These are phyloP conservation scores for Synanthedon myopaeformis DNA, from an alignment of 2,888 invertebrate genomes.

Conservation along the genomic window DNA sequence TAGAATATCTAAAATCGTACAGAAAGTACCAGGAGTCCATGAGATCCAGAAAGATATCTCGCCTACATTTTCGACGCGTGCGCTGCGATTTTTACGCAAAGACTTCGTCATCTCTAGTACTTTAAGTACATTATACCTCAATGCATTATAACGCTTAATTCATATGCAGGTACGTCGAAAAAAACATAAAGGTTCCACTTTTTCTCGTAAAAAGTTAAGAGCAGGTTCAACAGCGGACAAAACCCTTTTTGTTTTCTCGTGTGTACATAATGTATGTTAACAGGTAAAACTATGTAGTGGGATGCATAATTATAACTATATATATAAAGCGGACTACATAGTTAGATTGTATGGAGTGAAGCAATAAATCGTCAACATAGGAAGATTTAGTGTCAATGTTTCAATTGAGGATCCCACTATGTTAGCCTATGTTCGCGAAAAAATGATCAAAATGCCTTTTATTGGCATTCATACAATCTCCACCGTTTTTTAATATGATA, in stretches of 20 bases:
- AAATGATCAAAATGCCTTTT: too few relatives aligned
- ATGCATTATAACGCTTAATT: background rate
- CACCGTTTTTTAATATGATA: too few relatives aligned
- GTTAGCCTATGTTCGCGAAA: too few relatives aligned
- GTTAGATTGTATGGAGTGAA: slow-evolving; percentile 9
- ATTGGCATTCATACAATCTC: too few relatives aligned
- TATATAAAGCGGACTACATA: slow-evolving; percentile 15
- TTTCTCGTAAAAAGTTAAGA: background rate
- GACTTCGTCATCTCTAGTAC: too few relatives aligned
- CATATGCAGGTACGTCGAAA: background rate
- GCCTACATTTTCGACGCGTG: too few relatives aligned
- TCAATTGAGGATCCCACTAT: slow-evolving; percentile 1
- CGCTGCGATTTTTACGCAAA: too few relatives aligned
- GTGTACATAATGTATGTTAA: slow-evolving; percentile 31
- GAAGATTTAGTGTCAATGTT: slow-evolving; percentile 4
- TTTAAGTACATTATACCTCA: too few relatives aligned
- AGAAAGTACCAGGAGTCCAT: too few relatives aligned
- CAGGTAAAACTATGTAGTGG: slow-evolving; percentile 29
- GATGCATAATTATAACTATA: slow-evolving; percentile 19
- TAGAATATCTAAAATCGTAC: too few relatives aligned
- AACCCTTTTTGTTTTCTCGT: background rate
- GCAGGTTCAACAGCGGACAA: background rate
- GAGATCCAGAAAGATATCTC: too few relatives aligned
- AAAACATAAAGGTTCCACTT: slow-evolving; percentile 21
- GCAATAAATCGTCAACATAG: slow-evolving; percentile 9